A percentile compares a stretch with the other conserved stretches of the same genome.
Evolutionary conservation across 2,113 vertebrate genomes (phyloP).

Genomic region (Onychorhynchus coronatus): DNA sequence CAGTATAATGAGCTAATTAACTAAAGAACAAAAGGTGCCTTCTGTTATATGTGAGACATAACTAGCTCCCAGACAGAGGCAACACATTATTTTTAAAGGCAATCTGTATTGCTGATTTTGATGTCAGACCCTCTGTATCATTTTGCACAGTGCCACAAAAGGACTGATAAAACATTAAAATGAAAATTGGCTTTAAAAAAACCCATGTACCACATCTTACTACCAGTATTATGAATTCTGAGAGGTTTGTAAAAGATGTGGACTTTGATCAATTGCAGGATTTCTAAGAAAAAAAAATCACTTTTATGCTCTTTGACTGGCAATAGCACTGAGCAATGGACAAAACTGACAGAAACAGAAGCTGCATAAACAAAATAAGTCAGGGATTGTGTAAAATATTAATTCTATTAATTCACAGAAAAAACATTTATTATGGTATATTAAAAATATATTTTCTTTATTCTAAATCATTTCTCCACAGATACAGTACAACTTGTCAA

Average conservation of each 20-base stretch:
- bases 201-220: neutral
- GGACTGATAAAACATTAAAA: slow-evolving; percentile 56
- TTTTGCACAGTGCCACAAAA: slow-evolving; percentile 53
- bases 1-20: slow-evolving; percentile 77
- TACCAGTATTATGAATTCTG: slow-evolving; percentile 57
- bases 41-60: slow-evolving; percentile 61
- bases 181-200: slow-evolving; percentile 39
- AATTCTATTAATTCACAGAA: slow-evolving; percentile 56
- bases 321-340: slow-evolving; percentile 30
- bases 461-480: slow-evolving; percentile 52
- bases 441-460: slow-evolving; percentile 61
- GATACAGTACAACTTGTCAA: slow-evolving; percentile 41
- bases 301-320: slow-evolving; percentile 43
- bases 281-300: slow-evolving; percentile 53
- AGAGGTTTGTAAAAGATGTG: slow-evolving; percentile 41
- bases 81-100: slow-evolving; percentile 56
- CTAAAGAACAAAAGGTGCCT: slow-evolving; percentile 75
- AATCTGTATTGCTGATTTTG: slow-evolving; percentile 55
- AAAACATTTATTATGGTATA: slow-evolving; percentile 40
- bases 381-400: slow-evolving; percentile 64
- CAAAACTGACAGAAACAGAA: slow-evolving; percentile 43
- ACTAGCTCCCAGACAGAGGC: slow-evolving; percentile 56
- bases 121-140: slow-evolving; percentile 46
- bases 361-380: slow-evolving; percentile 51
- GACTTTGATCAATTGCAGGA: slow-evolving; percentile 41